These are phyloP conservation scores for Nothoprocta perdicaria DNA, from an alignment of 2,113 vertebrate species.

Conservation along the genomic window DNA sequence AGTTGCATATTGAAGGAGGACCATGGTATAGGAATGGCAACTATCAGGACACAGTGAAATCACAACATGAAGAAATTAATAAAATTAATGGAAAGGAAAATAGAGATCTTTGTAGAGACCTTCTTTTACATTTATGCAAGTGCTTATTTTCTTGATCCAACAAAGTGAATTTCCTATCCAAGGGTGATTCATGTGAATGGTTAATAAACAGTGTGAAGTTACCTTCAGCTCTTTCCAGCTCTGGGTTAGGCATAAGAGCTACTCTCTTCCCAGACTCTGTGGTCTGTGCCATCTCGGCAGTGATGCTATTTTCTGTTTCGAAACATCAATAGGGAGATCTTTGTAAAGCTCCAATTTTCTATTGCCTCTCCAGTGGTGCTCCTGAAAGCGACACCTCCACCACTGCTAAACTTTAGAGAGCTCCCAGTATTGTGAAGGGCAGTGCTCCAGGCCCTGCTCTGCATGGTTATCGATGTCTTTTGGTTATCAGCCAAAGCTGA, in stretches of 20 bases:
- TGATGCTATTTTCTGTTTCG: background rate
- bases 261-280: background rate
- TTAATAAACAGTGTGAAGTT: background rate
- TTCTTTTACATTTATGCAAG: slow-evolving; percentile 15
- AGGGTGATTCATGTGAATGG: background rate
- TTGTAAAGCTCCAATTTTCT: background rate
- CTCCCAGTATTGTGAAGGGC: background rate
- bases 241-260: background rate
- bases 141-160: background rate
- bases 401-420: background rate
- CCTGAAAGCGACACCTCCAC: rapidly evolving
- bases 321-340: rapidly evolving
- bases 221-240: background rate
- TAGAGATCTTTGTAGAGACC: background rate
- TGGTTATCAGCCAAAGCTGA: background rate
- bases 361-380: background rate
- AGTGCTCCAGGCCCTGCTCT: background rate
- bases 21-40: rapidly evolving
- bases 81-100: background rate
- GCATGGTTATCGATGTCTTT: background rate
- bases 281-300: background rate
- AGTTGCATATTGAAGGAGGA: background rate
- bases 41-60: background rate
- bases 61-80: background rate
- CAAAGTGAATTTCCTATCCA: background rate